phyloP scores from a whole-genome alignment of 2,888 invertebrate species.

The Furcula furcula region DNA sequence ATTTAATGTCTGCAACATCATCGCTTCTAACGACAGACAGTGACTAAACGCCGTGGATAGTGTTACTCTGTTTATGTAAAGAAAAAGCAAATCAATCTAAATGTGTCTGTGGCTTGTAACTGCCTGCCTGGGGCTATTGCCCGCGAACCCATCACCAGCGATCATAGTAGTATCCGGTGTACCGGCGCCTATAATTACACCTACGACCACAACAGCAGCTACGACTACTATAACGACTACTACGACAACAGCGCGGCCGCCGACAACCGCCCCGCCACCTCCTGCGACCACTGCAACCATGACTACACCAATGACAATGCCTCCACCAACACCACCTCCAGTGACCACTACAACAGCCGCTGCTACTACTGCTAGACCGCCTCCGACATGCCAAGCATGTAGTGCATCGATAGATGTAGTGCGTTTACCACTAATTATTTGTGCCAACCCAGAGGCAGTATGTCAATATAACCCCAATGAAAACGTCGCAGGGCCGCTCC shows the following conservation, averaged over 20 bases:
- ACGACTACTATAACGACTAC: constrained; percentile 33
- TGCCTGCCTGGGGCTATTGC: constrained; percentile 70
- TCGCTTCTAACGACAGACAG: constrained; percentile 38
- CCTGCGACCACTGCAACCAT: constrained; percentile 17
- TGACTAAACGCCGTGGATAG: constrained; percentile 21
- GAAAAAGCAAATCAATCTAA: constrained; percentile 4
- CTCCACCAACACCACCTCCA: constrained; percentile 5
- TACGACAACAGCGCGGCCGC: constrained; percentile 8
- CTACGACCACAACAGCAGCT: constrained; percentile 50
- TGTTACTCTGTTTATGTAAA: constrained; percentile 1
- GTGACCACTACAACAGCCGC: constrained; percentile 15
- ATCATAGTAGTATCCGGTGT: constrained; percentile 58
- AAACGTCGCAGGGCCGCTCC: constrained; percentile 61
- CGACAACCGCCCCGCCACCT: no score
- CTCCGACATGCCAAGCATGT: constrained; percentile 18
- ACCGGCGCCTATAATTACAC: constrained; percentile 64
- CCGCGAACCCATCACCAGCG: constrained; percentile 50
- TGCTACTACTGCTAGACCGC: constrained; percentile 20
- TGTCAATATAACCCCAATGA: constrained; percentile 73
- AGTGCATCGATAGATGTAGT: constrained; percentile 42
- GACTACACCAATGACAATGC: constrained; percentile 6
- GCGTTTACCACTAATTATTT: constrained; percentile 61
- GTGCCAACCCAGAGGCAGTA: constrained; percentile 65
- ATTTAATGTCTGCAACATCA: constrained; percentile 62
- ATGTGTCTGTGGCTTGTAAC: constrained; percentile 79